Evolutionary conservation across 2,888 invertebrate genomes (phyloP), one percentile per base, ranked within the genome.

Genomic region (Ypsolopha scabrella): DNA sequence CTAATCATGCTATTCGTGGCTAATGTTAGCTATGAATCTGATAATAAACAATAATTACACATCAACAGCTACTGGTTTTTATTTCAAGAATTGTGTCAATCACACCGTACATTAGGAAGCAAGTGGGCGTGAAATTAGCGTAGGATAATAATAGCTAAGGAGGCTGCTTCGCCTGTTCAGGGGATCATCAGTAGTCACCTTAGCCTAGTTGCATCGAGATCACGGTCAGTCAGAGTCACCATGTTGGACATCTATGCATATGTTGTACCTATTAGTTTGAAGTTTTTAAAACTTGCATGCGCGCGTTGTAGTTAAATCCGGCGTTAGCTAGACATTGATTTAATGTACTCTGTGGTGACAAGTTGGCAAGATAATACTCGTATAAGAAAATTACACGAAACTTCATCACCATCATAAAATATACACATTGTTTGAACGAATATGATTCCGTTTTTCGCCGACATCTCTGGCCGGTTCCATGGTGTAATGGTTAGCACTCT

Each of bases 401-500:
- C 24, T 24, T 3, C 24, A 4, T 24, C 4, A 24, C 4, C n/a
- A n/a, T n/a, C n/a, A n/a, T n/a, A n/a, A 24, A 24, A 24, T 24
- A 24, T 2, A 24, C 2, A 24, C 24, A 24, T 24, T 24, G 24
- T 24, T 24, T 24, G 24, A 24, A 4, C 24, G 24, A 24, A 4
- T 24, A 24, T 24, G n/a, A 43, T 1, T 14, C 7, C 6, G n/a
- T 33, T 57, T 60, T 67, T 62, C 44, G 53, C 0, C 0, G 0
- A 0, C 0, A n/a, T n/a, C n/a, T n/a, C 0, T 4, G 53, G 61
- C 55, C 58, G 90, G 90, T 90, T 85, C 90, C 90, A 90, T 90
- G 90, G 90, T 90, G 90, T 91, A 91, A 91, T 88, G 91, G 91
- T 91, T 89, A 91, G 91, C 91, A 91, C 91, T 91, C 90, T 91